A percentile compares a stretch with the other conserved stretches of the same genome.
phyloP scores from a whole-genome alignment of 1,140 invertebrate genomes.

The Drosophila willistoni region DNA sequence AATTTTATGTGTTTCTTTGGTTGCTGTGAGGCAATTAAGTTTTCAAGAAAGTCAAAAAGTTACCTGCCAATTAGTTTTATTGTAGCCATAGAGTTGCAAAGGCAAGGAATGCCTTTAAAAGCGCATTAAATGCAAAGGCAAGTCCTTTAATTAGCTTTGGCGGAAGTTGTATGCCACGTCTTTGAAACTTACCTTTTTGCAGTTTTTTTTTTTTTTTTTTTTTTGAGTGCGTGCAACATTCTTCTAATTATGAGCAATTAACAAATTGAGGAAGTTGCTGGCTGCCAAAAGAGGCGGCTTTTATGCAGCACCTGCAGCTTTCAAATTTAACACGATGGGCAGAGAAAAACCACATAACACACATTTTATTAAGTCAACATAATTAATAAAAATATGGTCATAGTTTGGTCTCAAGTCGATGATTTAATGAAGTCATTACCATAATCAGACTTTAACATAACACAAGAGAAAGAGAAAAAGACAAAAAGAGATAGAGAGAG shows the following conservation, averaged over 20 bases:
- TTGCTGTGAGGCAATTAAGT: constrained; percentile 55
- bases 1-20: constrained; percentile 13
- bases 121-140: constrained; percentile 42
- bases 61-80: constrained; percentile 68
- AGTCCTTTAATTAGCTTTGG: constrained; percentile 75
- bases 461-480: background rate
- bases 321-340: background rate
- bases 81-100: constrained; percentile 35
- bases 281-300: constrained; percentile 32
- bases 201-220: constrained; percentile 42
- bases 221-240: constrained; percentile 51
- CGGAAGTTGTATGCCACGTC: constrained; percentile 51
- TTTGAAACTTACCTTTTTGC: constrained; percentile 19
- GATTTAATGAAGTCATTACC: constrained; percentile 69
- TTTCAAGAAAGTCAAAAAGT: constrained; percentile 47
- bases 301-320: constrained; percentile 34
- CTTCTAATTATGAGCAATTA: constrained; percentile 76
- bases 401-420: constrained; percentile 27
- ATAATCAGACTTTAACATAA: constrained; percentile 58
- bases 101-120: constrained; percentile 42
- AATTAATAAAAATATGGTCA: constrained; percentile 53
- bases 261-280: constrained; percentile 46
- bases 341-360: constrained; percentile 22
- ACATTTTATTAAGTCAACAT: constrained; percentile 56
- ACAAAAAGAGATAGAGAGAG: no score